Evolutionary conservation across 2,113 vertebrate species (phyloP), one percentile per base, ranked within the genome.

Genomic region (Campylomormyrus numenius): DNA sequence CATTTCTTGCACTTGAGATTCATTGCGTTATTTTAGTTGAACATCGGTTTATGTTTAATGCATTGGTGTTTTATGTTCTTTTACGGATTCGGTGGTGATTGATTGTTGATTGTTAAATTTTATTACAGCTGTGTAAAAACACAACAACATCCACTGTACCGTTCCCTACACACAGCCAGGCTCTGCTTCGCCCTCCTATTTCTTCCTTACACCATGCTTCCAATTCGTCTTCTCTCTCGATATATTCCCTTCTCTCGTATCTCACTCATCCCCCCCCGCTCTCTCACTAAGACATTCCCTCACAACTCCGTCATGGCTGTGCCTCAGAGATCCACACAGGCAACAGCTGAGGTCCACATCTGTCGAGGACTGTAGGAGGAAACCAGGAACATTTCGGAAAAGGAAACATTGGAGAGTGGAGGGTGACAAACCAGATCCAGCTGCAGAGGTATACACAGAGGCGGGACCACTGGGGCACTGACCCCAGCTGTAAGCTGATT

Each of bases 21-120:
- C 31, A 80, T 39, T 80, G 74, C 35, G 35, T 80, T 80, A 80
- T 80, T 50, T 85, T 88, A 92, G 90, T 91, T 91, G 90, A 83
- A 85, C 83, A 48, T 46, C 11, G 83, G 45, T 46, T 85, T 85
- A 48, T 46, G 45, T 24, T 85, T 85, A 80, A 35, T 39, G 74
- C 74, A 70, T 80, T 80, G 74, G 31, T 85, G 83, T 85, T 85
- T 85, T 85, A 85, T 85, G 21, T 85, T 85, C 24, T 48, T 17
- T 85, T 80, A 42, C 35, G 1, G 39, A 45, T 48, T 85, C 21
- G 9, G 6, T n/a, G 3, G 35, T 85, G 83, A 85, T n/a, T 85
- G 83, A 85, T 85, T 48, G 83, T 48, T 11, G 39, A 70, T 13
- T 70, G 62, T 70, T 13, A 70, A 31, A 70, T 31, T 70, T 70